These are phyloP conservation scores for Caenorhabditis sp. DNA, from an alignment of 2,888 invertebrate genomes.

Conservation along the genomic window DNA sequence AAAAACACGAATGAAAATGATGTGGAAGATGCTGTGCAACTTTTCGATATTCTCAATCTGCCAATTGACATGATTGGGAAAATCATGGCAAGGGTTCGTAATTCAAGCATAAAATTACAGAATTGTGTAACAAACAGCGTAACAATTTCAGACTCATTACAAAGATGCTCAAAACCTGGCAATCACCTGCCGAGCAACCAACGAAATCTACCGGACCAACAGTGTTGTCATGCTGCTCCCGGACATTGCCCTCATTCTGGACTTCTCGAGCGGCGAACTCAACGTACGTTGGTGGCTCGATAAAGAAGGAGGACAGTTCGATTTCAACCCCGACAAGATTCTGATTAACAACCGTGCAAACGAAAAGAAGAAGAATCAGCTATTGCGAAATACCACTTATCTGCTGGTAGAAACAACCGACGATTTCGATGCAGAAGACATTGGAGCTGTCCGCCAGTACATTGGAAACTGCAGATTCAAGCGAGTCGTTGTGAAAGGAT, in stretches of 20 bases:
- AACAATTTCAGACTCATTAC: constrained; percentile 36
- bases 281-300: constrained; percentile 8
- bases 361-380: constrained; percentile 20
- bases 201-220: constrained; percentile 11
- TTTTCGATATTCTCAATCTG: constrained; percentile 17
- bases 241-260: constrained; percentile 5
- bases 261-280: constrained; percentile 19
- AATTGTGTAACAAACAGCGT: too few relatives aligned
- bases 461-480: background rate
- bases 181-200: constrained; percentile 7
- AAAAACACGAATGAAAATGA: background rate
- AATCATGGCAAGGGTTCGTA: constrained; percentile 23
- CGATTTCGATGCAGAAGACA: constrained; percentile 6
- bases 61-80: constrained; percentile 25
- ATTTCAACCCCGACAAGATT: background rate
- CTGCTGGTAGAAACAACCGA: constrained; percentile 7
- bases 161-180: constrained; percentile 31
- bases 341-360: background rate
- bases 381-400: constrained; percentile 18
- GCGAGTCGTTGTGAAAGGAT: constrained; percentile 9
- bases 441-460: constrained; percentile 1
- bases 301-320: background rate
- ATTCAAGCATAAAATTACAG: too few relatives aligned
- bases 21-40: background rate
- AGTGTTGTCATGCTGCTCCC: constrained; percentile 18